Evolutionary conservation across 2,113 vertebrate genomes (phyloP).

Genomic region (Ramphastos sulfuratus): DNA sequence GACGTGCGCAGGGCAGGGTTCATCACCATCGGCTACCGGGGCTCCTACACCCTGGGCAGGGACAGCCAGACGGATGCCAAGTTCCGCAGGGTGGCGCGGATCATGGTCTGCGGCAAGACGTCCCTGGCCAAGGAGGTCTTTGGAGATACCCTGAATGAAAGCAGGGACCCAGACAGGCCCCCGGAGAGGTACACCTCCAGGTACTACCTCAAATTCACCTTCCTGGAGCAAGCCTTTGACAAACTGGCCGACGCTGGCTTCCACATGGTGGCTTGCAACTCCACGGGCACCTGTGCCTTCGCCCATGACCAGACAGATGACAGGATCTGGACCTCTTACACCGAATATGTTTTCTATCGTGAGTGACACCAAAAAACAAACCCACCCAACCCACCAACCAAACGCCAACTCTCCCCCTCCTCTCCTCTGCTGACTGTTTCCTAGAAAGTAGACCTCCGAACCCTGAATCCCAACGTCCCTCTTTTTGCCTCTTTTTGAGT

Average conservation of each 20-base stretch:
- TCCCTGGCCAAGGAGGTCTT: constrained; percentile 95
- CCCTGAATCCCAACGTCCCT: neutral
- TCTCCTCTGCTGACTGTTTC: neutral
- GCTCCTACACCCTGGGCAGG: constrained; percentile 90
- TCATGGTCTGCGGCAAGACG: constrained; percentile 95
- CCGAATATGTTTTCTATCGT: constrained; percentile 98
- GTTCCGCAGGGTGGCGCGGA: constrained; percentile 89
- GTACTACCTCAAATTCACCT: constrained; percentile 96
- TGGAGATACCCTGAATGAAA: constrained; percentile 93
- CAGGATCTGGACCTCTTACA: constrained; percentile 99
- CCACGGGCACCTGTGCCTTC: constrained; percentile 91
- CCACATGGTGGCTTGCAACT: constrained; percentile 96
- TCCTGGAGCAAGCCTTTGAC: constrained; percentile 95
- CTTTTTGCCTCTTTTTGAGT: constrained; percentile 11
- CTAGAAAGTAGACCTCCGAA: constrained; percentile 51
- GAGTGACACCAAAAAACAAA: constrained; percentile 79
- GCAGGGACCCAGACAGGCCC: constrained; percentile 90
- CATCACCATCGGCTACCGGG: constrained; percentile 92
- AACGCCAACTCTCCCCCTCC: neutral
- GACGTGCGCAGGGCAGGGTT: constrained; percentile 85
- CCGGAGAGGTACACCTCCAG: constrained; percentile 92
- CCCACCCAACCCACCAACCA: neutral
- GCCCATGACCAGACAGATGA: constrained; percentile 93
- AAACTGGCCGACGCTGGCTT: constrained; percentile 90
- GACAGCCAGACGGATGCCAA: constrained; percentile 94